These are phyloP conservation scores for Pangasianodon hypophthalmus DNA, from an alignment of 2,113 vertebrate species.

Conservation along the genomic window DNA sequence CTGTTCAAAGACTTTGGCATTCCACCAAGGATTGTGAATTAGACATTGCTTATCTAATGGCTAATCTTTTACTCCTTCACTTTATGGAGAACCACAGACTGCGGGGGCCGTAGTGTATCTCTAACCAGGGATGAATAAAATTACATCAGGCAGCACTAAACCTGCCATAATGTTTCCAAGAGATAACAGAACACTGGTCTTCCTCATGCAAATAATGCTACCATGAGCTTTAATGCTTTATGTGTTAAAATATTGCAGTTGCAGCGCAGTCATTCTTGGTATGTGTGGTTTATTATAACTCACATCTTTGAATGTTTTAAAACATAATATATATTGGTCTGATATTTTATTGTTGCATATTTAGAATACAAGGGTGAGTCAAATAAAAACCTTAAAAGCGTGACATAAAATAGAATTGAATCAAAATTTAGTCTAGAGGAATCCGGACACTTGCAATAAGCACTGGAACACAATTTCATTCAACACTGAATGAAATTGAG, in stretches of 20 bases:
- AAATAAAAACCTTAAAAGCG: not conserved
- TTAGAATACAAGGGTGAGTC: not conserved
- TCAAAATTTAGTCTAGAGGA: not conserved
- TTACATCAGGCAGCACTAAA: not conserved
- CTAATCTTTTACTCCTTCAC: conserved; percentile 1
- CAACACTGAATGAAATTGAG: not conserved
- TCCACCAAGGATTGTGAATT: conserved; percentile 38
- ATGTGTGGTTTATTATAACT: not conserved
- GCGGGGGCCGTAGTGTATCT: not conserved
- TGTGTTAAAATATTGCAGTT: not conserved
- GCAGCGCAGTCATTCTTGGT: not conserved
- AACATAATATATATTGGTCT: not conserved
- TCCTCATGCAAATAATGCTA: not conserved
- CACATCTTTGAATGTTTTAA: not conserved
- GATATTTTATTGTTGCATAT: not conserved
- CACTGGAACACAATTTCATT: no score
- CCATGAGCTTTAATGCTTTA: not conserved
- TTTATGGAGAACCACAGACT: not conserved
- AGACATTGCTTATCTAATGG: conserved; percentile 20
- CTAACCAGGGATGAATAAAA: not conserved
- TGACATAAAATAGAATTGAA: not conserved
- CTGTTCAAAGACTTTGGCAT: conserved; percentile 39
- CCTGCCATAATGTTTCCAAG: not conserved
- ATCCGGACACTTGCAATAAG: not conserved
- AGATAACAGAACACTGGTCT: not conserved